phyloP scores from a whole-genome alignment of 1,140 invertebrate genomes.

The Acromyrmex charruanus region DNA sequence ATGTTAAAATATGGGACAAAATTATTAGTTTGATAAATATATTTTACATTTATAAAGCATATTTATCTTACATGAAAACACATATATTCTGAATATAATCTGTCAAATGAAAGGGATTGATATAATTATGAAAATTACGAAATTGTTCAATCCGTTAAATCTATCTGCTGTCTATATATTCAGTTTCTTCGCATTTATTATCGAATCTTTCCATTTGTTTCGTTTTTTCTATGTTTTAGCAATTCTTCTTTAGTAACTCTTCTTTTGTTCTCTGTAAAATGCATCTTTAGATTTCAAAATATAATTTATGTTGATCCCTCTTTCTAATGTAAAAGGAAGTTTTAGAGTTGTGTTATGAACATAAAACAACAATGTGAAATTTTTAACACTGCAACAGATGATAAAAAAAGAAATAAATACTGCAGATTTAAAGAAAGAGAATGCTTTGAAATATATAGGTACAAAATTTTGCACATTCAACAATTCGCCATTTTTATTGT shows the following conservation, averaged over 20 bases:
- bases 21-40: not conserved
- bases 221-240: not conserved
- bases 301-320: constrained; percentile 15
- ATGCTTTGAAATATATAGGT: not conserved
- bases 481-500: not conserved
- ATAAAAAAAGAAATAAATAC: not conserved
- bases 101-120: not conserved
- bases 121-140: not conserved
- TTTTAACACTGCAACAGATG: not conserved
- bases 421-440: not conserved
- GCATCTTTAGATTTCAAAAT: not conserved
- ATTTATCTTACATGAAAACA: not conserved
- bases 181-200: constrained; percentile 6
- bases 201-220: constrained; percentile 2
- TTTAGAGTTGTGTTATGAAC: constrained; percentile 25
- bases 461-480: constrained; percentile 8
- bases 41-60: not conserved
- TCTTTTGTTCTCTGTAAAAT: not conserved
- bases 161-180: constrained; percentile 14
- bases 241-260: not conserved
- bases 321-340: constrained; percentile 4
- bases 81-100: constrained; percentile 16
- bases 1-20: not conserved
- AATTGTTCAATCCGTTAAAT: not conserved
- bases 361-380: constrained; percentile 30